Base-by-base conservation (phyloP, 2,888 invertebrate species). In the Hartigia nigra region DNA sequence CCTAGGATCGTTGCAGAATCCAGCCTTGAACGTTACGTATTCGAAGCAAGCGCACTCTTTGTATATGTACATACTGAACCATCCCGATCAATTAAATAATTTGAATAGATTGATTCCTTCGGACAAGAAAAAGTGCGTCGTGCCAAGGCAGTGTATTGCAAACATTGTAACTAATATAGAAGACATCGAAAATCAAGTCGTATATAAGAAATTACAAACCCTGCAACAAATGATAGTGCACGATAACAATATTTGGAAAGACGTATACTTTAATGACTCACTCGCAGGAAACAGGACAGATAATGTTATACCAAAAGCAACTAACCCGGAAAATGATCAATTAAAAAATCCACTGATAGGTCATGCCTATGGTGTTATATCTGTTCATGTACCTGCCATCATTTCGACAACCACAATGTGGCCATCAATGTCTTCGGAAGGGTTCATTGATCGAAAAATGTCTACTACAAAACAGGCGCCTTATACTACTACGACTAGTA, bases 1-100 rank as follows among this genome's bases (percentile, higher is more conserved):
- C 14, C 77, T 84, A 14, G 83, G 84, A 14, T 39, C 74, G 69
- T 32, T 84, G 23, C 70, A 78, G 31, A 76, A 76, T 34, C 82
- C 81, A 23, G 70, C 75, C 12, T 31, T 72, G n/a, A 36, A 80
- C 69, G 3, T 35, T 5, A 37, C 31, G 12, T 31, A 80, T 70
- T 37, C 31, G 0, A 12, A 74, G n/a, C 31, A 76, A 4, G n/a
- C 75, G 12, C 55, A 79, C 69, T 75, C 75, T 1, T 75, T 82
- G 69, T 70, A 75, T 11, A 3, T 34, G 1, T 70, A 78, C 14
- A 70, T 85, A 14, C 70, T 82, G 11, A 31, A 77, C 12, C 75
- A 83, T 77, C 12, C 76, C 70, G 23, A 34, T 1, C 12, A 14
- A 31, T 14, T 76, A 9, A 34, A 74, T 9, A 34, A 34, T 31